Evolutionary conservation across 2,888 invertebrate species (phyloP), one percentile per base, ranked within the genome.

Genomic region (Sphaeridia pumilis): DNA sequence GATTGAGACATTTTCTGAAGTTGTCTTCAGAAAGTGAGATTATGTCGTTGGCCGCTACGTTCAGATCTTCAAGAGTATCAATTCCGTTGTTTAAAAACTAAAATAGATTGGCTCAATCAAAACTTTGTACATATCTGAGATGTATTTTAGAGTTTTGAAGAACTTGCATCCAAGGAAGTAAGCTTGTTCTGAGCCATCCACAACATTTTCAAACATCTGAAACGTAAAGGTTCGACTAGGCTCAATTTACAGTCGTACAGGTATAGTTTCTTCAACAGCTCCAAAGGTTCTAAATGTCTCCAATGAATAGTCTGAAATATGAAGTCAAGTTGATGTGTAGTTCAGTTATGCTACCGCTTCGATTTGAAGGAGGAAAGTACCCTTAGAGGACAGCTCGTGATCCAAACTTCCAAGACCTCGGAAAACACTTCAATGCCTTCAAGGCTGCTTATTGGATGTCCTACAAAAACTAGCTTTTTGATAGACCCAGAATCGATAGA

Each of bases 21-120:
- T 60, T 54, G 27, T 61, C 59, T 12, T 58, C 57, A 7, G 55
- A 49, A 7, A 65, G 43, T 31, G 57, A 58, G 1, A 54, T 50
- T 4, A 65, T 65, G 43, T 60, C 55, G 35, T 65, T 65, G 34
- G 54, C 52, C 2, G 63, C 64, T 10, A 61, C 63, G 42, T 63
- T 61, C 24, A 65, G 51, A 10, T 60, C 61, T 49, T 51, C 48
- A 7, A 65, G 31, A n/a, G 31, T 50, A 4, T 54, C 58, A 7
- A 65, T 47, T 4, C 65, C 65, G 21, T 59, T 49, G n/a, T 58
- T 59, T 43, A 65, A 52, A 56, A 64, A 64, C 64, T 64, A 31
- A 14, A 50, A 14, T 24, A 20, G 21, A n/a, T 31, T 7, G 31
- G 14, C 31, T 31, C 7, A 38, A 17, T 38, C 20, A 38, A 7